These are phyloP conservation scores for Sebastiscus albofasciatus DNA, from an alignment of 2,797 vertebrate species.

Conservation along the genomic window DNA sequence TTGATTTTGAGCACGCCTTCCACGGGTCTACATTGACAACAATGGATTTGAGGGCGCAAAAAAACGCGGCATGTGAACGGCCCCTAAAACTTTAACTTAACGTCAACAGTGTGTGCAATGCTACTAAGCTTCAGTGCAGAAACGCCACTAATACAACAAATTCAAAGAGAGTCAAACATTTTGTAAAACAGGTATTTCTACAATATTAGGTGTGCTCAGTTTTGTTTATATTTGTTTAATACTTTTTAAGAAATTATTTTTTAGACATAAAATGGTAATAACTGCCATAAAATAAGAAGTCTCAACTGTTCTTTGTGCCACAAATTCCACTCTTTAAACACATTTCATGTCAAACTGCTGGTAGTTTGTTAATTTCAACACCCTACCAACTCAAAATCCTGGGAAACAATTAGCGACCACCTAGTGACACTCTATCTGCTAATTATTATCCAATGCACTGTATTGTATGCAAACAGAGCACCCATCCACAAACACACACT, in stretches of 20 bases:
- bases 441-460: too few species aligned
- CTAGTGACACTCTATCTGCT: too few species aligned
- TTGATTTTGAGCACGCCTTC: too few species aligned
- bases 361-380: too few species aligned
- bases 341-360: not conserved
- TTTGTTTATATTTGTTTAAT: not conserved
- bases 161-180: not conserved
- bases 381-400: too few species aligned
- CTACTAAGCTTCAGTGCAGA: not conserved
- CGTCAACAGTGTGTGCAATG: not conserved
- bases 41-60: too few species aligned
- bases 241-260: not conserved
- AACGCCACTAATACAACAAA: not conserved
- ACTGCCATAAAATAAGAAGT: not conserved
- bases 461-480: not conserved
- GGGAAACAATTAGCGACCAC: too few species aligned
- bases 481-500: not conserved
- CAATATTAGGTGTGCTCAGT: not conserved
- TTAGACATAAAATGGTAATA: not conserved
- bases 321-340: not conserved
- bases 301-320: not conserved
- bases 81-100: too few species aligned
- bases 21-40: too few species aligned
- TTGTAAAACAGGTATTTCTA: not conserved
- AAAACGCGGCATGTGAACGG: too few species aligned